phyloP scores from a whole-genome alignment of 2,113 vertebrate genomes.

The Desmodus rotundus region DNA sequence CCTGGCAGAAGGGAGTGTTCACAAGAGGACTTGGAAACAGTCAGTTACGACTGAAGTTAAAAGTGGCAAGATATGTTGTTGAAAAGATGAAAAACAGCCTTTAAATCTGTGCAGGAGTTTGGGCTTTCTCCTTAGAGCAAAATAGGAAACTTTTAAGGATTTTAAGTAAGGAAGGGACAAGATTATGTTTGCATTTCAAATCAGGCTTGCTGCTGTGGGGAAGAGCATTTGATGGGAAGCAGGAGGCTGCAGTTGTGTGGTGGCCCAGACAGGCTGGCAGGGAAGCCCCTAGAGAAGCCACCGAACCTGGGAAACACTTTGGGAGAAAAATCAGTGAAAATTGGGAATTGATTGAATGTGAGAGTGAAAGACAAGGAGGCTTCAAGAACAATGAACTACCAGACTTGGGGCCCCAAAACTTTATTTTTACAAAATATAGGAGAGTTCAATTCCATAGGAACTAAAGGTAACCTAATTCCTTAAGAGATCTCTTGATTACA shows the following conservation, averaged over 20 bases:
- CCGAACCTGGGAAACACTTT: neutral
- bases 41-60: neutral
- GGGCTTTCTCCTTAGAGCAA: neutral
- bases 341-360: neutral
- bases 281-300: rapidly evolving
- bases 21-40: neutral
- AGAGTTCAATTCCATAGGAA: neutral
- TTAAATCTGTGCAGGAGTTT: neutral
- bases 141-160: neutral
- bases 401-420: neutral
- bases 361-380: neutral
- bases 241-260: neutral
- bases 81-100: neutral
- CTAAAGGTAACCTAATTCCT: neutral
- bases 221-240: neutral
- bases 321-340: neutral
- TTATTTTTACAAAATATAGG: neutral
- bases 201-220: neutral
- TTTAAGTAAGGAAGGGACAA: neutral
- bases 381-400: neutral
- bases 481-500: neutral
- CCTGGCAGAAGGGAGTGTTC: neutral
- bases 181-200: neutral
- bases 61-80: neutral
- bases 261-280: too few species aligned